Evolutionary conservation across 2,888 invertebrate genomes (phyloP).

Genomic region (Stenodema calcarata): DNA sequence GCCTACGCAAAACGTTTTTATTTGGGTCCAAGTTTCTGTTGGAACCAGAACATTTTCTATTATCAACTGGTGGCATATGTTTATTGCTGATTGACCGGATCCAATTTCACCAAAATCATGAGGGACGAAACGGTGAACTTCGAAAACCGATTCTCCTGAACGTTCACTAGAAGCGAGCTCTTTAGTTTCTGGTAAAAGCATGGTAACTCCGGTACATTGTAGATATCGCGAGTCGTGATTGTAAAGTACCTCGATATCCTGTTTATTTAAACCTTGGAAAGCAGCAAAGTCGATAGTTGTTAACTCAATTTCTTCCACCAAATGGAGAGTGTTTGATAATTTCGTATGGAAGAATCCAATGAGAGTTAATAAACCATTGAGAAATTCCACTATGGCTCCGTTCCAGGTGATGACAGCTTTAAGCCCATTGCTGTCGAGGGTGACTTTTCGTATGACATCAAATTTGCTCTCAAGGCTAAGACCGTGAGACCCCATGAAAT

Average conservation of each 20-base stretch:
- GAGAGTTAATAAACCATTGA: constrained; percentile 37
- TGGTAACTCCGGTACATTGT: constrained; percentile 20
- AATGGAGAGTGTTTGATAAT: not conserved
- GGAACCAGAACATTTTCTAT: not conserved
- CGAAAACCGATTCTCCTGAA: not conserved
- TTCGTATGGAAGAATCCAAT: constrained; percentile 20
- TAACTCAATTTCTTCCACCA: not conserved
- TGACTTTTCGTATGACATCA: not conserved
- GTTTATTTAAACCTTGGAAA: not conserved
- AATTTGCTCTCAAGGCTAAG: not conserved
- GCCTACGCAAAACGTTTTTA: not conserved
- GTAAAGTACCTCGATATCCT: constrained; percentile 9
- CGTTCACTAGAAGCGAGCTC: not conserved
- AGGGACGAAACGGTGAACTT: not conserved
- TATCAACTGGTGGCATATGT: constrained; percentile 14
- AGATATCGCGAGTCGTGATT: not conserved
- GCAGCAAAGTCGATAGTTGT: not conserved
- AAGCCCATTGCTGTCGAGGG: not conserved
- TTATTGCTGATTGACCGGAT: not conserved
- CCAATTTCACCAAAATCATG: not conserved
- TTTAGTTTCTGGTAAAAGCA: not conserved
- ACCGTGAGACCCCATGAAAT: not conserved
- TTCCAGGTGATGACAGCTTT: constrained; percentile 40
- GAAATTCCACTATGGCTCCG: constrained; percentile 19
- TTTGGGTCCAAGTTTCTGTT: not conserved